Evolutionary conservation across 2,888 invertebrate species (phyloP), one percentile per base, ranked within the genome.

Genomic region (Melangyna quadrimaculata): DNA sequence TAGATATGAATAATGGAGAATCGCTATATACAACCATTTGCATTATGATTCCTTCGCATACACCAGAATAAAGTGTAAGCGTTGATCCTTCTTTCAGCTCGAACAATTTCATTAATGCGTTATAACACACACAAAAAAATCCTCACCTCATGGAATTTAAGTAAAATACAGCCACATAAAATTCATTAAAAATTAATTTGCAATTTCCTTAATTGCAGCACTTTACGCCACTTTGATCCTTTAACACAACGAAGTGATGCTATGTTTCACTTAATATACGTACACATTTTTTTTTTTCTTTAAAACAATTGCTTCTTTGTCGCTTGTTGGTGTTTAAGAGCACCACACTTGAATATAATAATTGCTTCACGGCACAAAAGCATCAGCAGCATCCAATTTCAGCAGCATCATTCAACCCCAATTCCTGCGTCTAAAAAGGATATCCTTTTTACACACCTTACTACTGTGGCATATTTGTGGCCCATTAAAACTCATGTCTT

Each of bases 181-280:
- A 79, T 79, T 80, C 84, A 84, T 84, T 84, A 84, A 84, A 84
- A 70, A 79, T 84, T 84, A 79, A 84, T 80, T 84, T 84, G 79
- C 84, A 80, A 84, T 84, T 80, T 80, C 53, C 84, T 72, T 84
- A 84, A 84, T 84, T 84, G 84, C 84, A 77, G 45, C 80, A 80
- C 84, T 82, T 82, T 82, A 67, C 61, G 37, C 59, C 77, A 67
- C 82, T 84, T 84, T 84, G 84, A 84, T 84, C 84, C 79, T 69
- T 55, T 27, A 57, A 45, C 32, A 45, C 51, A 40, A 14, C 32
- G 22, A 40, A 63, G 45, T 19, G 40, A 45, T 48, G 55, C 12
- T 55, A 70, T 71, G 45, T 63, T 55, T 78, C 24, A 51, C 51
- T 77, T 59, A 22, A 59, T 24, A 45, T 22, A 12, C 14, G 24